Evolutionary conservation across 2,797 vertebrate species (phyloP).

Genomic region (Dendrocincla tyrannina): DNA sequence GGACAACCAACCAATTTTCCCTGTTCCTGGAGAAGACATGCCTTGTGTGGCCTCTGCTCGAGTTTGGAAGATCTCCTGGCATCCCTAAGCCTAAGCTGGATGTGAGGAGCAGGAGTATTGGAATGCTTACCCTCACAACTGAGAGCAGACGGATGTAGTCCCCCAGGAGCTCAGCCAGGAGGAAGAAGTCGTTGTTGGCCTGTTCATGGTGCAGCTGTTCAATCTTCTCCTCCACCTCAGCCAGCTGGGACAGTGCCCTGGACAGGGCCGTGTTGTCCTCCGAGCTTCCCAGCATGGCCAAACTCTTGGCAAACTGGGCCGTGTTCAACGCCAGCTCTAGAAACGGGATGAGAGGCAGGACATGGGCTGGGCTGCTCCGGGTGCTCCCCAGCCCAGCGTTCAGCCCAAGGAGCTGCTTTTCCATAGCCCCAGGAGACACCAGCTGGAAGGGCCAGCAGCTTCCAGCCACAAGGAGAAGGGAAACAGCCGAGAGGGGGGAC

Average conservation of each 20-base stretch:
- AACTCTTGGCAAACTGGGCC: conserved; percentile 93
- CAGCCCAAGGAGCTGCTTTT: neutral
- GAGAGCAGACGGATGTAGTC: conserved; percentile 95
- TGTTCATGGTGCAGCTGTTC: conserved; percentile 96
- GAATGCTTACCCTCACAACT: conserved; percentile 84
- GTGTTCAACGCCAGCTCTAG: conserved; percentile 88
- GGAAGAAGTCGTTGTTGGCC: conserved; percentile 90
- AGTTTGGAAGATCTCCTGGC: neutral
- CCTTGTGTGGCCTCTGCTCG: neutral
- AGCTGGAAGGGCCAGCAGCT: neutral
- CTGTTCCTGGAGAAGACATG: neutral
- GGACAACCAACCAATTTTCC: neutral
- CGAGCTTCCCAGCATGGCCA: conserved; percentile 96
- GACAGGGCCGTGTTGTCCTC: conserved; percentile 98
- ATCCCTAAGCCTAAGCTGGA: neutral
- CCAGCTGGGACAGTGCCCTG: conserved; percentile 93
- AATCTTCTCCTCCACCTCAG: conserved; percentile 97
- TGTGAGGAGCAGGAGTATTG: neutral
- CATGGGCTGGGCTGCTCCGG: neutral
- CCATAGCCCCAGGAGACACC: neutral
- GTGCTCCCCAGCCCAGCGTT: neutral
- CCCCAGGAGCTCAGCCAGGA: conserved; percentile 90
- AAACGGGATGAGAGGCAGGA: neutral
- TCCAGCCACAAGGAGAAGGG: neutral
- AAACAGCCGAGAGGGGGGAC: neutral